phyloP scores from a whole-genome alignment of 2,113 vertebrate genomes.

The Podarcis raffonei region DNA sequence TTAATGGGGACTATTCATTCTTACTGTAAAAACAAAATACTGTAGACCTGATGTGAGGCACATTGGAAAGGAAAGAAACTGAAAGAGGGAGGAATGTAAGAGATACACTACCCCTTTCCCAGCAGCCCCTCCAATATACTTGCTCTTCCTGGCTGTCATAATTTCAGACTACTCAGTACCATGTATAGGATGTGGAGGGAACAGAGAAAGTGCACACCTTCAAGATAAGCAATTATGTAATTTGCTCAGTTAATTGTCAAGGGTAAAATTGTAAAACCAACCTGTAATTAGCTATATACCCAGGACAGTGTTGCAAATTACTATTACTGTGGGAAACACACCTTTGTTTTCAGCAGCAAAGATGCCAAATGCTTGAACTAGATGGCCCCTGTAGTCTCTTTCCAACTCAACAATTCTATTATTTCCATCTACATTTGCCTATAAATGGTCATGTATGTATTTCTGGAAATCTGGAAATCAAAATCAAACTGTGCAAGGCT shows the following conservation, averaged over 20 bases:
- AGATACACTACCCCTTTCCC: not conserved
- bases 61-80: too few species aligned
- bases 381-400: not conserved
- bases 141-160: not conserved
- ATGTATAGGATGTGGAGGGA: too few species aligned
- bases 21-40: not conserved
- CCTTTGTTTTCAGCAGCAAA: not conserved
- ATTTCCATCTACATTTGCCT: not conserved
- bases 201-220: not conserved
- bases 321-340: not conserved
- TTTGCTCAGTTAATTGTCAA: conserved; percentile 19
- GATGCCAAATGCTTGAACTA: not conserved
- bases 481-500: not conserved
- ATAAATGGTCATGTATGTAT: not conserved
- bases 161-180: not conserved
- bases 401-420: too few species aligned
- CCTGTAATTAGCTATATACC: not conserved
- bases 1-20: not conserved
- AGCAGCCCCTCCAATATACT: not conserved
- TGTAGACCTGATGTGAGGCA: not conserved
- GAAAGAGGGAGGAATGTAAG: not conserved
- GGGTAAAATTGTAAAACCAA: not conserved
- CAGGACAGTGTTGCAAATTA: not conserved
- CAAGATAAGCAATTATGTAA: conserved; percentile 16
- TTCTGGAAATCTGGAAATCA: not conserved